phyloP scores from a whole-genome alignment of 2,797 vertebrate genomes.

The Hydrophis major region DNA sequence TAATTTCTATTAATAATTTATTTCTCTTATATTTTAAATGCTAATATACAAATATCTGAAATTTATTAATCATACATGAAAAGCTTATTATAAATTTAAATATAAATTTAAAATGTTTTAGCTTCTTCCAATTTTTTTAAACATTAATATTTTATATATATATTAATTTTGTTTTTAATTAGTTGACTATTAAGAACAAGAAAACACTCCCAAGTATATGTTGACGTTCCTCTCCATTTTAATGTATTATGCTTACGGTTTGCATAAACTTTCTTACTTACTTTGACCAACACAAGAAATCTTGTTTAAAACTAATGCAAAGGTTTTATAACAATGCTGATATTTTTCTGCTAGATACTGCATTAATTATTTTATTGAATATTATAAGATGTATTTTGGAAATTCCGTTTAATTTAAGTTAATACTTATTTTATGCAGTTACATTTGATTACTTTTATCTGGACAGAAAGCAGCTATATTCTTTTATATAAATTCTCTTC shows the following conservation, averaged over 20 bases:
- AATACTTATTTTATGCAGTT: neutral
- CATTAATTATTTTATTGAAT: too few species aligned
- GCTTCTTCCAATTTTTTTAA: neutral
- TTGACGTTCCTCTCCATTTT: slow-evolving; percentile 7
- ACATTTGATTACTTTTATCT: neutral
- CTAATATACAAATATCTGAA: slow-evolving; percentile 50
- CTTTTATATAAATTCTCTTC: neutral
- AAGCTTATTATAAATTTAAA: neutral
- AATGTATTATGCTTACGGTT: neutral
- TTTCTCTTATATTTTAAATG: slow-evolving; percentile 1
- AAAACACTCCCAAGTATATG: neutral
- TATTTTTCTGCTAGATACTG: too few species aligned
- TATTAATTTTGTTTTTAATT: neutral
- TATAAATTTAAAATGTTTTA: too few species aligned
- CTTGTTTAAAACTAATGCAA: neutral
- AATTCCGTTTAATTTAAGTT: neutral
- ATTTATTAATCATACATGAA: slow-evolving; percentile 49
- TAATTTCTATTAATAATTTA: slow-evolving; percentile 56
- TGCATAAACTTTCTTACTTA: neutral
- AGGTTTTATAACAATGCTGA: neutral
- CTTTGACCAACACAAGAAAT: neutral
- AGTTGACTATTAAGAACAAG: neutral
- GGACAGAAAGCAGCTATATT: neutral
- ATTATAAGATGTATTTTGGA: neutral
- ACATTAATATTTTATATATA: slow-evolving; percentile 21